A percentile compares a stretch with the other conserved stretches of the same genome.
phyloP scores from a whole-genome alignment of 92 coral and sea anemone species.

The Parazoanthus darwini region DNA sequence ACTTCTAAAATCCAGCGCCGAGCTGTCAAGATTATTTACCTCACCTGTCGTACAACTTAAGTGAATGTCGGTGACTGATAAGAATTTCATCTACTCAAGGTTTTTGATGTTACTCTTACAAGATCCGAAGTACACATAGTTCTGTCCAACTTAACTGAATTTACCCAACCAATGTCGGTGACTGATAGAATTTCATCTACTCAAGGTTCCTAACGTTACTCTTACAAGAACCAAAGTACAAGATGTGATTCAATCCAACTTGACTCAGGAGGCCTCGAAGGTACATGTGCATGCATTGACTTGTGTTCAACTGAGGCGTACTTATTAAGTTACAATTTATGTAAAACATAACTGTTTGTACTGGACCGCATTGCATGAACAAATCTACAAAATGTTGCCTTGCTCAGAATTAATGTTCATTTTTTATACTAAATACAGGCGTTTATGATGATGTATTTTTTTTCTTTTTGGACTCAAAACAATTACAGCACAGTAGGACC shows the following conservation, averaged over 20 bases:
- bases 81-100: not conserved
- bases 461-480: no score
- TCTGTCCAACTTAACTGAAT: not conserved
- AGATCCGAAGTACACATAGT: not conserved
- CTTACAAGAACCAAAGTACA: slow-evolving; percentile 14
- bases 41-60: not conserved
- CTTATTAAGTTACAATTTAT: no score
- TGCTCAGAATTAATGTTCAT: no score
- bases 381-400: no score
- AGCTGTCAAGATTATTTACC: no score
- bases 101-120: not conserved
- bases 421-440: no score
- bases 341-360: no score
- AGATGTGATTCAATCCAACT: slow-evolving; percentile 15
- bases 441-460: no score
- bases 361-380: no score
- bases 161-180: not conserved
- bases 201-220: slow-evolving; percentile 26
- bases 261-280: slow-evolving; percentile 10
- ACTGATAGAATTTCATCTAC: not conserved
- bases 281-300: not conserved
- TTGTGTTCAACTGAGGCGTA: no score
- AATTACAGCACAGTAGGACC: no score
- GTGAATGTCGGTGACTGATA: not conserved
- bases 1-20: no score